Evolutionary conservation across 1,140 invertebrate species (phyloP).

Genomic region (Linepithema humile): DNA sequence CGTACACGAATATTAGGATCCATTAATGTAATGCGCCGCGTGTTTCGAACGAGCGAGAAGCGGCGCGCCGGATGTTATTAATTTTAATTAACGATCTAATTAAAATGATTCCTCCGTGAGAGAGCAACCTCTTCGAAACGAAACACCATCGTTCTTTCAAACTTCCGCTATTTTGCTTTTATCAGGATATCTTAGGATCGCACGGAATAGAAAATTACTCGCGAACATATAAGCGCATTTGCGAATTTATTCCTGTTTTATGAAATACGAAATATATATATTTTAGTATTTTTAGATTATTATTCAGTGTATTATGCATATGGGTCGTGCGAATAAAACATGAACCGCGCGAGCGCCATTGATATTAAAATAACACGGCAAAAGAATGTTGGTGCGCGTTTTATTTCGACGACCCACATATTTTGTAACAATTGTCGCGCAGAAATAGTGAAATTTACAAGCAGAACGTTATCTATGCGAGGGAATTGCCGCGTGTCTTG

Average conservation of each 20-base stretch:
- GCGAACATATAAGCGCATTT: no score
- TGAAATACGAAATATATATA: no score
- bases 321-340: no score
- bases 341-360: no score
- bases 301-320: no score
- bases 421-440: not conserved
- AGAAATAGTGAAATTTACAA: not conserved
- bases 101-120: conserved; percentile 44
- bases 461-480: not conserved
- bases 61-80: conserved; percentile 7
- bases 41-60: conserved; percentile 41
- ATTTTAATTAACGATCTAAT: conserved; percentile 65
- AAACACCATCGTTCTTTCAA: no score
- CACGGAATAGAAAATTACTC: not conserved
- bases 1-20: conserved; percentile 62
- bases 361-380: no score
- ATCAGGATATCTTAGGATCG: not conserved
- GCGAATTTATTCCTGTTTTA: no score
- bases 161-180: not conserved
- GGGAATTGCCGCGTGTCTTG: not conserved
- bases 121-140: not conserved
- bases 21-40: conserved; percentile 65
- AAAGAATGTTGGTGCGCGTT: no score
- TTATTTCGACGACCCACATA: no score
- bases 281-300: not conserved